phyloP scores from a whole-genome alignment of 2,797 vertebrate genomes.

The Neomorphus geoffroyi region DNA sequence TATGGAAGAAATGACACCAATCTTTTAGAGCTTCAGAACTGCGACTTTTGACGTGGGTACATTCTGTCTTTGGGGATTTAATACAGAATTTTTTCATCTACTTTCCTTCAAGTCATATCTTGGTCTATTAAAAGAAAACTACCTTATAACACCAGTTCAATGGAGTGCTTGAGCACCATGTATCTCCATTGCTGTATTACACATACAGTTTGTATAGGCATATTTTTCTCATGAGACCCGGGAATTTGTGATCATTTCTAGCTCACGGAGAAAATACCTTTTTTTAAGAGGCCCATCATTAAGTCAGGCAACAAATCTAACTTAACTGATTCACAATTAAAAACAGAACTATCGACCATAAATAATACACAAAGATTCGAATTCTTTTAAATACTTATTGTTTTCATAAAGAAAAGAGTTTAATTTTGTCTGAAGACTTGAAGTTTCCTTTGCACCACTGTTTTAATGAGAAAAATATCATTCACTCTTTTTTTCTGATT shows the following conservation, averaged over 20 bases:
- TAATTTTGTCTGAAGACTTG: not conserved
- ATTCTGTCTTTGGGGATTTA: not conserved
- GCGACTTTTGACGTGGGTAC: not conserved
- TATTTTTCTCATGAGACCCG: not conserved
- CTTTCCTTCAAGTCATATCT: not conserved
- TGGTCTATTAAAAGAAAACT: not conserved
- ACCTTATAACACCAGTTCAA: not conserved
- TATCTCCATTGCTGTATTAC: not conserved
- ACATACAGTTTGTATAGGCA: not conserved
- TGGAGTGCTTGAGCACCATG: not conserved
- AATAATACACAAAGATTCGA: not conserved
- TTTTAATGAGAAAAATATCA: not conserved
- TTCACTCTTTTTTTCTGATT: not conserved
- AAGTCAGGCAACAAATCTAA: slow-evolving; percentile 12
- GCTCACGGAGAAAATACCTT: not conserved
- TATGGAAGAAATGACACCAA: not conserved
- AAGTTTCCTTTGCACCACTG: not conserved
- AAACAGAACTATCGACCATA: not conserved
- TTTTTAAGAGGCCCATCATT: not conserved
- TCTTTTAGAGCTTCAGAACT: not conserved
- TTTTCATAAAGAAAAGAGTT: not conserved
- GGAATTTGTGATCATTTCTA: not conserved
- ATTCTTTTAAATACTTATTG: not conserved
- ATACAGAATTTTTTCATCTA: not conserved
- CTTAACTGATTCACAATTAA: not conserved